These are phyloP conservation scores for Pipistrellus nathusii DNA, from an alignment of 2,797 vertebrate genomes.

Conservation along the genomic window DNA sequence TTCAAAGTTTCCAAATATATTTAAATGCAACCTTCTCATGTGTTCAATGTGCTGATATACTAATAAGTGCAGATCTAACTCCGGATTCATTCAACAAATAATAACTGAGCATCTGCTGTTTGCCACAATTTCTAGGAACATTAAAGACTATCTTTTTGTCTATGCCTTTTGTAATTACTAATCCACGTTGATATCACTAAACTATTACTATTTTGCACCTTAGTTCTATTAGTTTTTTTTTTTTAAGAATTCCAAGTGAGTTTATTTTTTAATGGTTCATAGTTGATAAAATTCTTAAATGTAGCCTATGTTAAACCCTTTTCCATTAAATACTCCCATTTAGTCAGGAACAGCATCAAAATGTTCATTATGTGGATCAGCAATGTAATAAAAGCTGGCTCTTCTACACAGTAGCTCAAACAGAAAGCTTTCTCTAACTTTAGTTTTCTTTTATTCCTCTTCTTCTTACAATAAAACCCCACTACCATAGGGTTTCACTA, in stretches of 20 bases:
- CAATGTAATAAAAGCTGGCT: not conserved
- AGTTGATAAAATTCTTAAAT: conserved; percentile 15
- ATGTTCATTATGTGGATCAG: not conserved
- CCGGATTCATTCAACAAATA: not conserved
- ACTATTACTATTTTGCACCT: not conserved
- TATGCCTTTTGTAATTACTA: not conserved
- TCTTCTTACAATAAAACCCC: conserved; percentile 37
- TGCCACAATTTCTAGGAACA: not conserved
- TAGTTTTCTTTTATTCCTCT: too few relatives aligned
- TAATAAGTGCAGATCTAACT: not conserved
- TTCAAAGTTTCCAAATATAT: not conserved
- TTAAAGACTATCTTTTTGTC: not conserved
- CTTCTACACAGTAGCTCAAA: conserved; percentile 63
- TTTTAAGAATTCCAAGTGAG: conserved; percentile 40
- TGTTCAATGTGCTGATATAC: not conserved
- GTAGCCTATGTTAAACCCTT: not conserved
- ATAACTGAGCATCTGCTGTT: not conserved
- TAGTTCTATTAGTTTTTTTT: not conserved
- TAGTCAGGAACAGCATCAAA: not conserved
- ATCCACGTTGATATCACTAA: not conserved
- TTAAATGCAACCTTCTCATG: not conserved
- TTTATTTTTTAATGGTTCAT: conserved; percentile 8
- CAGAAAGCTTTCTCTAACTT: not conserved
- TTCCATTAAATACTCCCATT: not conserved
- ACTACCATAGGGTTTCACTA: conserved; percentile 35